Conservation (phyloP, 2,888 invertebrate genomes). For the Leucozona laternaria region DNA sequence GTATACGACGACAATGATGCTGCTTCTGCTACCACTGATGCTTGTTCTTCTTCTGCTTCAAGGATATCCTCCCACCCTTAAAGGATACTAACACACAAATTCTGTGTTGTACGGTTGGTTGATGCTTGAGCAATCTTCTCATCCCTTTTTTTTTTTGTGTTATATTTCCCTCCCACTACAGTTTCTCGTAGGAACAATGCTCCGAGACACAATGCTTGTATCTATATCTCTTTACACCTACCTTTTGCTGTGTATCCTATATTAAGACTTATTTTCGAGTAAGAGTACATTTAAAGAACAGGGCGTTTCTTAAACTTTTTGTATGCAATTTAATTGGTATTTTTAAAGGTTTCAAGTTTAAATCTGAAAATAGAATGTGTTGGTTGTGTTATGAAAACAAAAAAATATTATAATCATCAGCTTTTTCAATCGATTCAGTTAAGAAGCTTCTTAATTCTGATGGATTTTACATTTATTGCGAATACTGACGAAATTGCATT, state of each 20-base stretch:
- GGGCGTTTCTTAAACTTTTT: slow-evolving; percentile 44
- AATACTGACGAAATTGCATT: too few species aligned
- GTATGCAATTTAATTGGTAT: not conserved
- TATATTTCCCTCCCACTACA: slow-evolving; percentile 26
- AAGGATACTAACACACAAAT: slow-evolving; percentile 44
- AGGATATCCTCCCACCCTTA: slow-evolving; percentile 69
- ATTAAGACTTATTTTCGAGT: slow-evolving; percentile 57
- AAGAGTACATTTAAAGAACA: slow-evolving; percentile 47
- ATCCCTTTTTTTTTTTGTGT: slow-evolving; percentile 37
- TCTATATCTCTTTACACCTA: slow-evolving; percentile 71
- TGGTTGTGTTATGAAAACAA: not conserved
- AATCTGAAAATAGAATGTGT: not conserved
- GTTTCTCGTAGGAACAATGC: slow-evolving; percentile 69
- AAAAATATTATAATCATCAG: not conserved
- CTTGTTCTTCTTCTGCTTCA: slow-evolving; percentile 69
- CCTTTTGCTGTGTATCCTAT: slow-evolving; percentile 65
- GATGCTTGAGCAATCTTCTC: slow-evolving; percentile 69
- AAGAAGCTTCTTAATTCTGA: too few species aligned
- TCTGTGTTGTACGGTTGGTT: slow-evolving; percentile 55
- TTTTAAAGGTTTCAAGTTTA: not conserved
- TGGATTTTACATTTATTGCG: too few species aligned
- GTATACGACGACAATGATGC: slow-evolving; percentile 32
- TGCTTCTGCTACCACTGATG: slow-evolving; percentile 43
- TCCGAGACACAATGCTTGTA: slow-evolving; percentile 69
- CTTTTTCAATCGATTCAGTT: not conserved